Base-by-base conservation (phyloP, 2,888 invertebrate species). In the Ctenicera cuprea region DNA sequence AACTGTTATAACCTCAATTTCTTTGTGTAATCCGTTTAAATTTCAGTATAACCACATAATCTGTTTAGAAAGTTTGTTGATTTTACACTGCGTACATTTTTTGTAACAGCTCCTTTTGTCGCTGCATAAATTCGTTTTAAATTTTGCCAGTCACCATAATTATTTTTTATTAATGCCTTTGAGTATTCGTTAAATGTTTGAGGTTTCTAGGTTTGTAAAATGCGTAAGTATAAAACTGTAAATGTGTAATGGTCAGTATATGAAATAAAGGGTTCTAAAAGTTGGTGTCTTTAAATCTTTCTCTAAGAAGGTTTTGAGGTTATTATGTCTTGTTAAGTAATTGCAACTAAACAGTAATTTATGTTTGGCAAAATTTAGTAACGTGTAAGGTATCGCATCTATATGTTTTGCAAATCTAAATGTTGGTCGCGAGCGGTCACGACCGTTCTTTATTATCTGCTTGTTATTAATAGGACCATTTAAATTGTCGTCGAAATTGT, bases 281-380 rank as follows among this genome's bases (percentile, higher is more conserved):
- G 14, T 45, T 45, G 1, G 11, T 14, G 20, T 14, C 14, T n/a
- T n/a, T 41, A 14, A 14, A 18, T 18, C 16, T 20, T 48, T 1
- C 48, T 16, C 1, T 18, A 16, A 48, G 14, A 48, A 48, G 59
- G 59, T 38, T 59, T 59, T n/a, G 59, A 33, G 59, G 59, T 41
- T 38, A 59, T 5, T 38, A 18, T 20, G 38, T 37, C 59, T 33
- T 33, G 16, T 37, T 37, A 20, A 22, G 52, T 52, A 57, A 57
- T 57, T 59, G 59, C 37, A 59, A 38, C 59, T 20, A 38, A 59
- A 38, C 59, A 20, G 18, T 59, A 59, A 38, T 59, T 48, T 54
- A 30, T 30, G 20, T 50, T 22, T 22, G 12, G 12, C 12, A 50
- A 50, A 50, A 50, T 20, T 20, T 50, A 20, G 57, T 16, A 16